Percentiles rank a stretch among this genome's conserved stretches.
phyloP scores from a whole-genome alignment of 1,140 invertebrate genomes.

The Ylistrum balloti region DNA sequence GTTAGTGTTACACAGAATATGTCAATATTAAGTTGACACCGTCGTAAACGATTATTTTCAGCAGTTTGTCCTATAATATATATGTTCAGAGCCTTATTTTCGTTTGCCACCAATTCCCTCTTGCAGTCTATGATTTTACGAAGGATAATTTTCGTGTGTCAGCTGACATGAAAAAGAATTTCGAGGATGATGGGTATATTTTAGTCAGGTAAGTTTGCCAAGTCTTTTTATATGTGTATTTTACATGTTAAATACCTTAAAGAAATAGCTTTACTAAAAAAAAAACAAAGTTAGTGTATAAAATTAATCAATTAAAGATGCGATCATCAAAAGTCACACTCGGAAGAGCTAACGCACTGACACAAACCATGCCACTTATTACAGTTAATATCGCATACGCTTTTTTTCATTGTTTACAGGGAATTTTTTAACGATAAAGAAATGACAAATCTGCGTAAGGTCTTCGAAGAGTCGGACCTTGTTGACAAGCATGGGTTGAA shows the following conservation, averaged over 20 bases:
- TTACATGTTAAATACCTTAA: too few species aligned
- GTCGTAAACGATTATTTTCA: too few species aligned
- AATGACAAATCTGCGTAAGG: not conserved
- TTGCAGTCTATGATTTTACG: not conserved
- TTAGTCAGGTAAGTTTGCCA: not conserved
- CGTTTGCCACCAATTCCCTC: not conserved
- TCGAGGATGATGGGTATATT: not conserved
- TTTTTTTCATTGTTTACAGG: too few species aligned
- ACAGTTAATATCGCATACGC: too few species aligned
- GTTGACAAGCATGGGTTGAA: not conserved
- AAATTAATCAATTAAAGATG: not conserved
- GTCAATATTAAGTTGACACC: too few species aligned
- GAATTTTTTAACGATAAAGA: not conserved
- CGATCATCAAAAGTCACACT: too few species aligned
- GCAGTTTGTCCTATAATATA: too few species aligned
- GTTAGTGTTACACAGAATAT: too few species aligned
- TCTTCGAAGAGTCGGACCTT: not conserved
- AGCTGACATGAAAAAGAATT: not conserved
- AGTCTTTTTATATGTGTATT: too few species aligned
- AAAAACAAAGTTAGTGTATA: too few species aligned
- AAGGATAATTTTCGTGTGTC: not conserved
- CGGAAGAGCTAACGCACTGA: not conserved
- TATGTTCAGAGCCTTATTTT: too few species aligned
- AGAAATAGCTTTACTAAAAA: too few species aligned
- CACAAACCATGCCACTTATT: not conserved